These are phyloP conservation scores for Damaliscus lunatus DNA, from an alignment of 2,113 vertebrate species.

Conservation along the genomic window DNA sequence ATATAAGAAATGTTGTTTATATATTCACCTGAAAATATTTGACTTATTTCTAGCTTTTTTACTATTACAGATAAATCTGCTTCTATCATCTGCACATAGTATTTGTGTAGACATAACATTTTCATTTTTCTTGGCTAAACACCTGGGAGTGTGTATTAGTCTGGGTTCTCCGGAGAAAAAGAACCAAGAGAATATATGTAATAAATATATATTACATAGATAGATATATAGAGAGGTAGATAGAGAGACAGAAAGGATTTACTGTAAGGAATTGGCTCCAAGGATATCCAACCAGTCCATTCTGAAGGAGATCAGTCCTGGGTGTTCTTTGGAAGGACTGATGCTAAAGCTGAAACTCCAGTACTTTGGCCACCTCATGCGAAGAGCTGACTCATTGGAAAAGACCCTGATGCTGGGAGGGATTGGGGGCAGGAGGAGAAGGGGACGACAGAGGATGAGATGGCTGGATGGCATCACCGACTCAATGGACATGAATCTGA, in stretches of 20 bases:
- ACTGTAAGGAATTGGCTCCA: neutral
- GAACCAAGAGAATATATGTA: neutral
- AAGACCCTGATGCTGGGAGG: no score
- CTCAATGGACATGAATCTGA: no score
- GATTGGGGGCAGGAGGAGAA: no score
- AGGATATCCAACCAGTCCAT: no score
- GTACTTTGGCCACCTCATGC: no score
- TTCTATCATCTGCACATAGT: neutral
- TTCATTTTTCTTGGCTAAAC: neutral
- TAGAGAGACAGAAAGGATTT: neutral
- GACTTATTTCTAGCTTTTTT: neutral
- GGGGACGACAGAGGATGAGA: no score
- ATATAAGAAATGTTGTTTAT: neutral
- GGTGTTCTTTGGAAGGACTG: no score
- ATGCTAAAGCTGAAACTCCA: no score
- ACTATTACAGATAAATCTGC: neutral
- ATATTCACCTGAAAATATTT: neutral
- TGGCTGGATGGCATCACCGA: no score
- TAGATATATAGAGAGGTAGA: neutral
- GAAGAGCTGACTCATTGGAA: no score
- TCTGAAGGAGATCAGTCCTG: no score
- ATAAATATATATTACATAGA: neutral
- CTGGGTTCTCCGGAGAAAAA: neutral
- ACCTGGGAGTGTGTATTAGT: neutral
- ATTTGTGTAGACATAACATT: neutral